Conservation (phyloP, 2,797 vertebrate species). For the Acanthurus tractus region DNA sequence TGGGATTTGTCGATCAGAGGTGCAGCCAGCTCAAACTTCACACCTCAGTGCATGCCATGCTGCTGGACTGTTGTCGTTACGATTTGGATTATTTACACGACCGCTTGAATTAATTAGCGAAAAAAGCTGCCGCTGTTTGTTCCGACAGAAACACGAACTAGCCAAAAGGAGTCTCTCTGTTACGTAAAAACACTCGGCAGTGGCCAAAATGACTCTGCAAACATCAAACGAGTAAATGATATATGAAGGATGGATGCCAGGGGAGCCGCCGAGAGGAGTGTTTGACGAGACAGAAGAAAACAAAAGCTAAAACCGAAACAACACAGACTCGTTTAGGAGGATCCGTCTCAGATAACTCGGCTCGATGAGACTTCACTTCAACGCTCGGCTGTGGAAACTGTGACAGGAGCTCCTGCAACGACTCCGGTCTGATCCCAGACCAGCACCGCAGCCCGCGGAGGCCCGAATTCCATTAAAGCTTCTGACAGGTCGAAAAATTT, state of each 20-base stretch:
- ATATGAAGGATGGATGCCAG: conserved; percentile 8
- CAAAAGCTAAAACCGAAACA: not conserved
- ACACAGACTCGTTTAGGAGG: conserved; percentile 29
- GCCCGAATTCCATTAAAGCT: conserved; percentile 48
- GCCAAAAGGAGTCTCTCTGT: no score
- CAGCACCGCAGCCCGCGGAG: conserved; percentile 27
- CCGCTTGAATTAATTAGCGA: no score
- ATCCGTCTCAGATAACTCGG: conserved; percentile 22
- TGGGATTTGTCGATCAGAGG: no score
- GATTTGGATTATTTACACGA: no score
- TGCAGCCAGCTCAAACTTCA: no score
- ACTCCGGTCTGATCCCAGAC: conserved; percentile 49
- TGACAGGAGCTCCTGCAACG: conserved; percentile 26
- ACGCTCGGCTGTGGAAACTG: conserved; percentile 28
- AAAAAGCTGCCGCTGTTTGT: no score
- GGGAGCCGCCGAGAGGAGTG: not conserved
- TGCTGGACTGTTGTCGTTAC: no score
- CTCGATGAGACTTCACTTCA: conserved; percentile 40
- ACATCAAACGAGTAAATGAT: not conserved
- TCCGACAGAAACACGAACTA: no score
- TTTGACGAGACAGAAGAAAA: conserved; percentile 23
- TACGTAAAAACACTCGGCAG: no score
- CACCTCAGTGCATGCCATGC: no score
- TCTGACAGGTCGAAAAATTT: conserved; percentile 62
- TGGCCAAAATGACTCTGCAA: not conserved